Percentiles rank a stretch among this genome's conserved stretches.
Evolutionary conservation across 2,888 invertebrate genomes (phyloP).

Genomic region (Diplazon laetatorius): DNA sequence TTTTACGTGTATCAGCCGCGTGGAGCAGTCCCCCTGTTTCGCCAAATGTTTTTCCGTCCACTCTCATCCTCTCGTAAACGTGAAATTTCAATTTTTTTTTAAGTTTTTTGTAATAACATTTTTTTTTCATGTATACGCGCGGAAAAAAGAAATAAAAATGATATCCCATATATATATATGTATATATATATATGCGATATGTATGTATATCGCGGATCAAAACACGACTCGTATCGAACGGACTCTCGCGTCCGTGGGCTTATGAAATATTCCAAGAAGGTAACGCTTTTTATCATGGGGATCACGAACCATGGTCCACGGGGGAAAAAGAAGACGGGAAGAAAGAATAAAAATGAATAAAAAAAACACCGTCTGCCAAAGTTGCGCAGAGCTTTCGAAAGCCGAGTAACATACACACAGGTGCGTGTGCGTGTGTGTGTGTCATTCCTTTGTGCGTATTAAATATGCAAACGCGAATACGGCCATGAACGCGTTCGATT

Average conservation of each 20-base stretch:
- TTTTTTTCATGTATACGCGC: too few relatives aligned
- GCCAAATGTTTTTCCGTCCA: conserved; percentile 36
- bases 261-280: conserved; percentile 31
- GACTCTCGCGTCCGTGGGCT: conserved; percentile 21
- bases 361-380: neutral
- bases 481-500: neutral
- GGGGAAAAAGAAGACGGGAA: neutral
- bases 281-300: conserved; percentile 4
- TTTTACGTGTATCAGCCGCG: conserved; percentile 13
- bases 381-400: neutral
- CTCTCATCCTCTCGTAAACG: conserved; percentile 10
- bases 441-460: neutral
- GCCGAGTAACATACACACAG: neutral
- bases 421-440: too few relatives aligned
- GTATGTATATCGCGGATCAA: conserved; percentile 32
- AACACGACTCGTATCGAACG: conserved; percentile 20
- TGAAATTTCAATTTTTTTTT: conserved; percentile 24
- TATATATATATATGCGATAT: conserved; percentile 9
- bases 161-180: too few relatives aligned
- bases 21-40: conserved; percentile 21
- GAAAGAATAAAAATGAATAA: neutral
- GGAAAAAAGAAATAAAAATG: conserved; percentile 14
- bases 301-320: neutral
- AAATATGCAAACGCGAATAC: conserved; percentile 13
- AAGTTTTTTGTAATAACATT: too few relatives aligned